phyloP scores from a whole-genome alignment of 2,888 invertebrate genomes.

The Aphodius granarius region DNA sequence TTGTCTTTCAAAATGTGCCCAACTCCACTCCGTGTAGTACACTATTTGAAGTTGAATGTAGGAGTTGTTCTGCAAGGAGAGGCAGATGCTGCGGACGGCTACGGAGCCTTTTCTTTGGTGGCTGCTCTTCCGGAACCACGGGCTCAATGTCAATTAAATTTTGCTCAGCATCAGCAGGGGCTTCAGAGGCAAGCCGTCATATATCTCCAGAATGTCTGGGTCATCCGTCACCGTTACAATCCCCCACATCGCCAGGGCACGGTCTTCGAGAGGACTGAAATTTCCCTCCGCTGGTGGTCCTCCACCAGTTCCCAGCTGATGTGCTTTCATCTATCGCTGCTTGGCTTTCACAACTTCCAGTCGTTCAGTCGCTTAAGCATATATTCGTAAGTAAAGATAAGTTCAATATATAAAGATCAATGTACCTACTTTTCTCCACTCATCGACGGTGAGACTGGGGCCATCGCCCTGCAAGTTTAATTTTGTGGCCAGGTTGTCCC shows the following conservation, averaged over 20 bases:
- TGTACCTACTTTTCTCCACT: no score
- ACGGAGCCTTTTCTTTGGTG: background rate
- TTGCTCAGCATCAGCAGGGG: background rate
- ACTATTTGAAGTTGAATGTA: background rate
- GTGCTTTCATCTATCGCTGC: no score
- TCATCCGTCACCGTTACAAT: background rate
- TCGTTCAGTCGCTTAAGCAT: no score
- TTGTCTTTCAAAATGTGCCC: no score
- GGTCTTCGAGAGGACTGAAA: background rate
- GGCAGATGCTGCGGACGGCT: background rate
- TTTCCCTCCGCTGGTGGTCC: background rate
- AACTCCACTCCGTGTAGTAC: background rate
- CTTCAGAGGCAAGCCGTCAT: background rate
- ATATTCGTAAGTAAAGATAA: no score
- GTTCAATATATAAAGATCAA: no score
- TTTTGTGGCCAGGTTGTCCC: no score
- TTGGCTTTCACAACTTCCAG: no score
- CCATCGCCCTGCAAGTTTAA: no score
- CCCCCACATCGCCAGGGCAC: background rate
- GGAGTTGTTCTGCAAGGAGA: background rate
- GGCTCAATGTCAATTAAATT: background rate
- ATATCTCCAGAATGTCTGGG: background rate
- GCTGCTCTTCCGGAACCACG: background rate
- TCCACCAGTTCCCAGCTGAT: background rate
- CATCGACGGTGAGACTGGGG: no score